phyloP scores from a whole-genome alignment of 2,113 vertebrate genomes.

The Podarcis raffonei region DNA sequence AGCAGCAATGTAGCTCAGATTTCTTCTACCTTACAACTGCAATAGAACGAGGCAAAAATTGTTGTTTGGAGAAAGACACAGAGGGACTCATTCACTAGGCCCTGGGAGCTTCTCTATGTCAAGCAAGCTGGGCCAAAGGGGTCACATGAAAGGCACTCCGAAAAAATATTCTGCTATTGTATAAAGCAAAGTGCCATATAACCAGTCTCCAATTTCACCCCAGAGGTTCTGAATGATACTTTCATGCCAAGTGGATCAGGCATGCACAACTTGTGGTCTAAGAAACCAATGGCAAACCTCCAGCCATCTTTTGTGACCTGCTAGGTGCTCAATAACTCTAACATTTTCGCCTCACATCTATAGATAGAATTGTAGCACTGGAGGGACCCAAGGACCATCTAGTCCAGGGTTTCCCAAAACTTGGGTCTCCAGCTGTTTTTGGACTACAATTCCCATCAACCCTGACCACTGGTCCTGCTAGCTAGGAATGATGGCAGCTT shows the following conservation, averaged over 20 bases:
- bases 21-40: not conserved
- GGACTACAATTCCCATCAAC: no score
- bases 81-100: slow-evolving; percentile 19
- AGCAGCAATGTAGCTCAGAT: not conserved
- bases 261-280: not conserved
- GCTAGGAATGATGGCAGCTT: no score
- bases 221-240: not conserved
- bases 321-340: not conserved
- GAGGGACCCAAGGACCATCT: no score
- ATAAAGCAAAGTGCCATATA: not conserved
- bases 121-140: not conserved
- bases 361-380: not conserved
- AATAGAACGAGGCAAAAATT: slow-evolving; percentile 4
- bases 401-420: no score
- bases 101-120: slow-evolving; percentile 6
- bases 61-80: not conserved
- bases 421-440: no score
- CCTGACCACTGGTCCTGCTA: no score
- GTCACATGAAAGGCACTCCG: not conserved
- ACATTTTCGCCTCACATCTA: not conserved
- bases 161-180: not conserved
- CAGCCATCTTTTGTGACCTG: not conserved
- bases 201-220: not conserved
- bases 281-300: not conserved
- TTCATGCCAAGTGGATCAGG: not conserved